Conservation (phyloP, 2,797 vertebrate genomes). For the Ceryle rudis region DNA sequence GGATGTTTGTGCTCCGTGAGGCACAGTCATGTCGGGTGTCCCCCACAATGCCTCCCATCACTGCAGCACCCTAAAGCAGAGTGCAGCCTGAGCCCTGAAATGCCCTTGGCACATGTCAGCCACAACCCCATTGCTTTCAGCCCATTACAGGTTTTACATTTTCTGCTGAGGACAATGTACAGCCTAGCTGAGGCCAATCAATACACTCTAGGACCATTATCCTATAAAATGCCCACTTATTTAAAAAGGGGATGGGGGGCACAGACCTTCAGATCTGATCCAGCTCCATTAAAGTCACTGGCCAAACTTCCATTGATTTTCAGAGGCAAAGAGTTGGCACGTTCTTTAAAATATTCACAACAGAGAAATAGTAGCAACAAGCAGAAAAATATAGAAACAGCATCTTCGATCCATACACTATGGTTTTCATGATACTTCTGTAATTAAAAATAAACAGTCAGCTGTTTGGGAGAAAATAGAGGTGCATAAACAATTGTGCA, state of each 20-base stretch:
- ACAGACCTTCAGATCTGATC: constrained; percentile 34
- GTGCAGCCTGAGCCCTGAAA: not conserved
- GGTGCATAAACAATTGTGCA: not conserved
- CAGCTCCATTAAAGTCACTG: constrained; percentile 36
- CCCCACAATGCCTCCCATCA: rapidly evolving
- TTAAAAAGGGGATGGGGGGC: constrained; percentile 36
- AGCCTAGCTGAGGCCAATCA: constrained; percentile 54
- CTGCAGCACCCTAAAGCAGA: not conserved
- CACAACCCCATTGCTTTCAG: constrained; percentile 20
- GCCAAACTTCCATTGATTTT: constrained; percentile 62
- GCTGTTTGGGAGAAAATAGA: not conserved
- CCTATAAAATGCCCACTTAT: constrained; percentile 66
- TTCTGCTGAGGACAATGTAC: constrained; percentile 26
- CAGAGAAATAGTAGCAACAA: constrained; percentile 10
- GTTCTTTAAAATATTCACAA: constrained; percentile 51
- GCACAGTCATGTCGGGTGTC: rapidly evolving
- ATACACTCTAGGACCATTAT: constrained; percentile 56
- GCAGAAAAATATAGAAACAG: not conserved
- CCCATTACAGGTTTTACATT: constrained; percentile 45
- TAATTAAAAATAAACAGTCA: not conserved
- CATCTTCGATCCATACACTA: not conserved
- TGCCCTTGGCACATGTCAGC: not conserved
- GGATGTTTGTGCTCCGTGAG: not conserved
- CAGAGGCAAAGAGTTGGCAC: not conserved
- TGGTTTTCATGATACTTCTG: not conserved